A percentile compares a stretch with the other conserved stretches of the same genome.
Conservation (phyloP, 2,888 invertebrate species). For the Phlogophora meticulosa region DNA sequence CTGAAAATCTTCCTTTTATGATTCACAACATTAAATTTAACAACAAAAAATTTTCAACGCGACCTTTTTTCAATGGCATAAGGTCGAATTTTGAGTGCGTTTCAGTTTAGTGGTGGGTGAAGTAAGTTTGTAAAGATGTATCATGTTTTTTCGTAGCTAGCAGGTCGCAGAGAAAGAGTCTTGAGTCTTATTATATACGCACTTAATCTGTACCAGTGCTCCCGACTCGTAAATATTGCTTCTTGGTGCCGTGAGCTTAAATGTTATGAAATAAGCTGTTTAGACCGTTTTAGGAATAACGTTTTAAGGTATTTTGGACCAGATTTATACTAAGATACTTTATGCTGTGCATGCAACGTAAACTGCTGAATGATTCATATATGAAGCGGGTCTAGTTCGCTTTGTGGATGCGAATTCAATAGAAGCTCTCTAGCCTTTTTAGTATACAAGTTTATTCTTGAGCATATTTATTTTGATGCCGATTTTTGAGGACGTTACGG, state of each 20-base stretch:
- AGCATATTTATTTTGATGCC: conserved; percentile 42
- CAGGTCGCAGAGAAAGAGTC: conserved; percentile 63
- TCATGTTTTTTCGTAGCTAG: conserved; percentile 73
- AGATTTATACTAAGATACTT: conserved; percentile 60
- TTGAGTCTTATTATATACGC: conserved; percentile 69
- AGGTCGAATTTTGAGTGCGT: conserved; percentile 56
- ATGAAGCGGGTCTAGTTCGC: conserved; percentile 45
- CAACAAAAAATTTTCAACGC: neutral
- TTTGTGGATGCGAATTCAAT: conserved; percentile 66
- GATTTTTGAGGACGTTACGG: conserved; percentile 6
- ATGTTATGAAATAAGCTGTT: conserved; percentile 64
- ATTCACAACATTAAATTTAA: neutral
- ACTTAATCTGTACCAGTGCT: conserved; percentile 71
- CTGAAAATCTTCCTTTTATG: conserved; percentile 39
- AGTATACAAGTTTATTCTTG: conserved; percentile 36
- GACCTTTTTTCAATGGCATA: conserved; percentile 13
- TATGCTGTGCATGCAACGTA: conserved; percentile 63
- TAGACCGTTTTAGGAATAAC: conserved; percentile 55
- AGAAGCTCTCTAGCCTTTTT: conserved; percentile 42
- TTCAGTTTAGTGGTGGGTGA: conserved; percentile 35
- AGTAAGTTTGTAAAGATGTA: conserved; percentile 66
- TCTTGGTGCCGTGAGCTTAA: conserved; percentile 53
- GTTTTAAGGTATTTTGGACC: conserved; percentile 40
- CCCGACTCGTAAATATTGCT: conserved; percentile 70
- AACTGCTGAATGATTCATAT: conserved; percentile 70